Conservation (phyloP, 2,888 invertebrate species). For the Sceliomorpha sp. region DNA sequence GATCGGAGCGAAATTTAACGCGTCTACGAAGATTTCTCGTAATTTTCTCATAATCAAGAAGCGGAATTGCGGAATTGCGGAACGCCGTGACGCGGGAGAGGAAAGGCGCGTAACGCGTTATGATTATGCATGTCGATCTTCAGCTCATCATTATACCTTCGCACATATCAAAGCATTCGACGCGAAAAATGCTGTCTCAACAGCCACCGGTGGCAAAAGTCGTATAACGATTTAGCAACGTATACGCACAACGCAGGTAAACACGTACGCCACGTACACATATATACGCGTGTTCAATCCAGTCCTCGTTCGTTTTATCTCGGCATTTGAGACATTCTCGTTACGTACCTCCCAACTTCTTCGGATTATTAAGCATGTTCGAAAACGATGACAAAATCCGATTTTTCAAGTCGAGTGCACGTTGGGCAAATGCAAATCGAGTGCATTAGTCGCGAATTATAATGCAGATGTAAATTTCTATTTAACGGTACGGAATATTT, state of each 20-base stretch:
- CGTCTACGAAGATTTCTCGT: conserved; percentile 31
- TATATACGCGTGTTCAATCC: too few relatives aligned
- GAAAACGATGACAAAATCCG: too few relatives aligned
- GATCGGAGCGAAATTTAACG: conserved; percentile 23
- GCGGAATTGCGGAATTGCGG: conserved; percentile 30
- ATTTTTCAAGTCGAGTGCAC: too few relatives aligned
- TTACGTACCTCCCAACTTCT: too few relatives aligned
- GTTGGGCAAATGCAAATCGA: too few relatives aligned
- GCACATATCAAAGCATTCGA: conserved; percentile 42
- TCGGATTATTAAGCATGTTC: too few relatives aligned
- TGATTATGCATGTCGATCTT: conserved; percentile 50
- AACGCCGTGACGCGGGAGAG: conserved; percentile 48
- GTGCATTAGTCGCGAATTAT: too few relatives aligned
- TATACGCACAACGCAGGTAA: too few relatives aligned
- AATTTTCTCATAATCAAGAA: conserved; percentile 47
- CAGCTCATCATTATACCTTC: conserved; percentile 49
- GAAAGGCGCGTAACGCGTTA: conserved; percentile 52
- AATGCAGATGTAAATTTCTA: too few relatives aligned
- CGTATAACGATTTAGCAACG: conserved; percentile 39
- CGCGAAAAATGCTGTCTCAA: conserved; percentile 39
- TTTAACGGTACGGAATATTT: too few relatives aligned
- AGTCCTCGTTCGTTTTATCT: conserved; percentile 17
- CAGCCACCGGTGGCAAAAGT: conserved; percentile 30
- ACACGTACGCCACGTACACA: too few relatives aligned
- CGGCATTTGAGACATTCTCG: too few relatives aligned